Evolutionary conservation across 2,888 invertebrate species (phyloP).

Genomic region (Drosophila acutilabella): DNA sequence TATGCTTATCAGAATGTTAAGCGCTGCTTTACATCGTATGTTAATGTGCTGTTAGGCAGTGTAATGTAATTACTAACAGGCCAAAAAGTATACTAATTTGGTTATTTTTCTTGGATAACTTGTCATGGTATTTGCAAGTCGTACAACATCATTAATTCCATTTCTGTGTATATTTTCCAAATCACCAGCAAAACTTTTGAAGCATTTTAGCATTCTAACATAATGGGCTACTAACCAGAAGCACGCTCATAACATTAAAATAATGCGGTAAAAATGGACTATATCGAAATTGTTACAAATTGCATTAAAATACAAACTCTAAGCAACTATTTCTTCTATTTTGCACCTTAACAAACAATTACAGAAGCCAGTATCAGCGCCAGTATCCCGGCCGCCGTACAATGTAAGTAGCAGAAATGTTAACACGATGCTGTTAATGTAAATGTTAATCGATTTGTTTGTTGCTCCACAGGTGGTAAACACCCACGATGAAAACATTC

Average conservation of each 20-base stretch:
- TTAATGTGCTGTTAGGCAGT: conserved; percentile 51
- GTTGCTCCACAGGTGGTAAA: conserved; percentile 83
- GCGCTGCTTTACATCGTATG: conserved; percentile 46
- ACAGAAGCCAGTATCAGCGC: conserved; percentile 85
- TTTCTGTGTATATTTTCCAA: conserved; percentile 77
- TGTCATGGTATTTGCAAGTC: conserved; percentile 62
- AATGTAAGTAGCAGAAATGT: conserved; percentile 80
- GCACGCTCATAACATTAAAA: conserved; percentile 67
- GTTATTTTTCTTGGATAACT: conserved; percentile 55
- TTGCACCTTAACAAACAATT: conserved; percentile 34
- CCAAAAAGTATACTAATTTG: conserved; percentile 57
- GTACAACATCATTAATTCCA: conserved; percentile 65
- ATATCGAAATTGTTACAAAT: conserved; percentile 15
- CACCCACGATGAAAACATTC: conserved; percentile 91
- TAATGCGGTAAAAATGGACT: conserved; percentile 17
- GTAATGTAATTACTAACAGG: conserved; percentile 58
- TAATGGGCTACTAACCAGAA: conserved; percentile 46
- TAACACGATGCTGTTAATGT: conserved; percentile 6
- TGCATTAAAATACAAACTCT: conserved; percentile 4
- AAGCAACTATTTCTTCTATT: conserved; percentile 15
- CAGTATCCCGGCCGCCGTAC: conserved; percentile 84
- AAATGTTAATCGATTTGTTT: conserved; percentile 27
- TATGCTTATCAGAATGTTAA: conserved; percentile 55
- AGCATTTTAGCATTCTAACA: conserved; percentile 67
- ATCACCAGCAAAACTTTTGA: conserved; percentile 40